These are phyloP conservation scores for Scaptomyza cyrtandrae DNA, from an alignment of 2,888 invertebrate species.

Conservation along the genomic window DNA sequence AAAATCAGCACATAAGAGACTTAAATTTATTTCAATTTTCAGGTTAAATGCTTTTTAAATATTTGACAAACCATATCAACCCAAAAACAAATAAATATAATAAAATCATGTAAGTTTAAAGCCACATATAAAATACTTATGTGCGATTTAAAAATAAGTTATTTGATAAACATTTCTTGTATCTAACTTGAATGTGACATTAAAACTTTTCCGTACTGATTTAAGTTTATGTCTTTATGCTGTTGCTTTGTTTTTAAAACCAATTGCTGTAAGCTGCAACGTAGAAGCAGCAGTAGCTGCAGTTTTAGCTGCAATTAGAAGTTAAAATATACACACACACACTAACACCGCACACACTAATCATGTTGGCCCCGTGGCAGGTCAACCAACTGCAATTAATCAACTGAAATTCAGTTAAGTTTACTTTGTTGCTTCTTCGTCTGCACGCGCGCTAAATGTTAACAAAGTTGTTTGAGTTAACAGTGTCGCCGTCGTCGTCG, in stretches of 20 bases:
- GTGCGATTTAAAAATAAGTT: no score
- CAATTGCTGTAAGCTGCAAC: conserved; percentile 2
- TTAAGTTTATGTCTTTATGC: not conserved
- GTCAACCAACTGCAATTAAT: conserved; percentile 57
- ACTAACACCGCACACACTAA: conserved; percentile 14
- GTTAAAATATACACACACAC: not conserved
- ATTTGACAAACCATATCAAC: no score
- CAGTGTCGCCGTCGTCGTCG: conserved; percentile 30
- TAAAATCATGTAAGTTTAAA: no score
- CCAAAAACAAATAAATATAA: no score
- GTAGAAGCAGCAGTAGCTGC: not conserved
- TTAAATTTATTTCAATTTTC: no score
- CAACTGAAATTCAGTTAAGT: conserved; percentile 54
- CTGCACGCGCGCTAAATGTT: conserved; percentile 52
- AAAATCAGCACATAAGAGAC: no score
- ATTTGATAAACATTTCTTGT: not conserved
- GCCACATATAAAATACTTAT: no score
- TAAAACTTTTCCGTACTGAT: not conserved
- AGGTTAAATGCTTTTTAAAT: no score
- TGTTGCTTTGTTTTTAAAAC: not conserved
- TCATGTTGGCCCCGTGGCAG: conserved; percentile 27
- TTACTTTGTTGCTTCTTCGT: conserved; percentile 51
- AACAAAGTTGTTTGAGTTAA: conserved; percentile 65
- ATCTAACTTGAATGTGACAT: not conserved
- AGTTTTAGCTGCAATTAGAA: conserved; percentile 11